Base-by-base conservation (phyloP, 2,797 vertebrate species). In the Halcyon badia region DNA sequence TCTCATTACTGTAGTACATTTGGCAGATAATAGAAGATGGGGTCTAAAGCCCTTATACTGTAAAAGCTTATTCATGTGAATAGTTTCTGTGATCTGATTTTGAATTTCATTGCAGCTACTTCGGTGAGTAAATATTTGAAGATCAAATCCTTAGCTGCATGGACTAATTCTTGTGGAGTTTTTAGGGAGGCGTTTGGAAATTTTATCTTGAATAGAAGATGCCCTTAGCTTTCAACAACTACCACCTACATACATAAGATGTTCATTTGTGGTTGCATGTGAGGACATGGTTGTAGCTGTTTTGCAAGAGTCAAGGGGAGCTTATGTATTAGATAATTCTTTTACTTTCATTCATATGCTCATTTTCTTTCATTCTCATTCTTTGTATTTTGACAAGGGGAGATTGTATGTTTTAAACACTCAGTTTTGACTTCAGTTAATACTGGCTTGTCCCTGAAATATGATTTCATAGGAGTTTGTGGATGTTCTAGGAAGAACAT, bases 141-240 rank as follows among this genome's bases (percentile, higher is more conserved):
- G 71, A 94, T 64, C 39, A 81, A 25, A 64, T 92, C 60, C 57
- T 83, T 70, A 60, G 41, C 71, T 90, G 14, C 24, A 54, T 56
- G 42, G 78, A 83, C 51, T 90, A 62, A 88, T 87, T 64, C 70
- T 80, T 44, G 24, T 17, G 52, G 61, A 75, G 58, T 64, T 89
- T 94, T 83, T 51, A 91, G 51, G 64, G 66, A 88, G 64, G 60
- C 6, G 1, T 88, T 93, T 64, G 80, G 89, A 96, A 90, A 95
- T 84, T 86, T 13, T n/a, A 42, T 90, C 66, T 73, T 90, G 82
- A 88, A 75, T 90, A 91, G 68, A 94, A 87, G 65, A 68, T 97
- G 80, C 44, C 82, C 73, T 91, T 91, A 83, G 84, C 88, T 96
- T 95, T 93, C 91, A 96, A 81, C 71, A 95, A n/a, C 80, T 94